Conservation (phyloP, 2,113 vertebrate genomes). For the Corvus cornix region DNA sequence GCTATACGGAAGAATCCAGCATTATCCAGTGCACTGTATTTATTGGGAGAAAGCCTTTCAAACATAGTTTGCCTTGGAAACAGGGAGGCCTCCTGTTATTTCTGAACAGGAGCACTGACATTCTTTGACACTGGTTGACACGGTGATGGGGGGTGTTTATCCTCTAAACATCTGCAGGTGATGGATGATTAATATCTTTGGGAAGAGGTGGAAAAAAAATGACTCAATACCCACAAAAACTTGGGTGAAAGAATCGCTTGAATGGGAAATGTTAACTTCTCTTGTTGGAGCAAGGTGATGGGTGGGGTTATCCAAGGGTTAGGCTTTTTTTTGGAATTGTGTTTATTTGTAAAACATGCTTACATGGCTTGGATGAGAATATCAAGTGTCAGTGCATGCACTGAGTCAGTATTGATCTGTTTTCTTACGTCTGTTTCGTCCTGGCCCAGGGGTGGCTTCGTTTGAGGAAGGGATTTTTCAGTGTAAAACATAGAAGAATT, state of each 20-base stretch:
- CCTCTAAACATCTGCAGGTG: constrained; percentile 59
- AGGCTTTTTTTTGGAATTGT: constrained; percentile 45
- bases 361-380: constrained; percentile 27
- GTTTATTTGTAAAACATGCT: constrained; percentile 55
- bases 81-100: not conserved
- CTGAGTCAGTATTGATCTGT: constrained; percentile 4
- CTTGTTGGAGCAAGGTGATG: constrained; percentile 46
- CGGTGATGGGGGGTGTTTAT: constrained; percentile 27
- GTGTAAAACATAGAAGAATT: not conserved
- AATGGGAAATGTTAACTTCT: constrained; percentile 36
- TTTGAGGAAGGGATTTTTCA: not conserved
- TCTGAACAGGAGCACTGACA: not conserved
- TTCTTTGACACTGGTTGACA: constrained; percentile 7
- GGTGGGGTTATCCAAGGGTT: constrained; percentile 63
- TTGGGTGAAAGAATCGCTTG: not conserved
- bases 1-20: not conserved
- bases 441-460: not conserved
- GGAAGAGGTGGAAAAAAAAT: constrained; percentile 28
- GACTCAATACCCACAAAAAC: not conserved
- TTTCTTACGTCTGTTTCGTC: not conserved
- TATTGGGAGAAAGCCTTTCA: not conserved
- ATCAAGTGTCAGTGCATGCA: not conserved
- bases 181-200: constrained; percentile 18
- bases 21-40: not conserved
- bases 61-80: constrained; percentile 27